A percentile compares a stretch with the other conserved stretches of the same genome.
Evolutionary conservation across 2,113 vertebrate species (phyloP).

Genomic region (Drymodes brunneopygia): DNA sequence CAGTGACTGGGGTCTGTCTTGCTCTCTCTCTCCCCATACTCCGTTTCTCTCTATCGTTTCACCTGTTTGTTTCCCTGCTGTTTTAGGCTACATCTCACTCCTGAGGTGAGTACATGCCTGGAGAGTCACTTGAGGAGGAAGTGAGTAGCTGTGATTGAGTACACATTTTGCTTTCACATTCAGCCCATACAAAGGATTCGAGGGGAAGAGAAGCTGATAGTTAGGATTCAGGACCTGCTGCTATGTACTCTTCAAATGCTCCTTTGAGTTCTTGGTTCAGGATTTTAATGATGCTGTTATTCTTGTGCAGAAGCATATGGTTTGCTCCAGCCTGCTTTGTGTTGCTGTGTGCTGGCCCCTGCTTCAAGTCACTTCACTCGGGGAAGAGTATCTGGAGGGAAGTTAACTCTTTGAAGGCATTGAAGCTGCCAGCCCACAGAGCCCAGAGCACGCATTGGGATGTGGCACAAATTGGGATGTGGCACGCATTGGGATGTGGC

Average conservation of each 20-base stretch:
- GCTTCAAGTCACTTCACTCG: background rate
- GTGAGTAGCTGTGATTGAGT: background rate
- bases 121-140: background rate
- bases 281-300: constrained; percentile 58
- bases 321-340: background rate
- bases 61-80: background rate
- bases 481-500: background rate
- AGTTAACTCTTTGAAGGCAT: constrained; percentile 17
- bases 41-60: background rate
- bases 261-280: constrained; percentile 52
- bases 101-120: background rate
- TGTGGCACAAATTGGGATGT: too few relatives aligned
- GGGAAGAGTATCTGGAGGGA: background rate
- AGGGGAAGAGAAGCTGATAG: constrained; percentile 1
- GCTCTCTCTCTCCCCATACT: background rate
- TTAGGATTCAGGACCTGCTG: background rate
- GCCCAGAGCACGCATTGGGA: fast-evolving
- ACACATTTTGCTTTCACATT: background rate
- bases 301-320: constrained; percentile 39
- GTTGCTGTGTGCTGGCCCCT: background rate
- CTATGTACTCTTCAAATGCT: constrained; percentile 37
- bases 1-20: background rate
- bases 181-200: background rate
- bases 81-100: background rate
- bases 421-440: fast-evolving